Conservation (phyloP, 2,888 invertebrate genomes). For the Caenorhabditis afra region DNA sequence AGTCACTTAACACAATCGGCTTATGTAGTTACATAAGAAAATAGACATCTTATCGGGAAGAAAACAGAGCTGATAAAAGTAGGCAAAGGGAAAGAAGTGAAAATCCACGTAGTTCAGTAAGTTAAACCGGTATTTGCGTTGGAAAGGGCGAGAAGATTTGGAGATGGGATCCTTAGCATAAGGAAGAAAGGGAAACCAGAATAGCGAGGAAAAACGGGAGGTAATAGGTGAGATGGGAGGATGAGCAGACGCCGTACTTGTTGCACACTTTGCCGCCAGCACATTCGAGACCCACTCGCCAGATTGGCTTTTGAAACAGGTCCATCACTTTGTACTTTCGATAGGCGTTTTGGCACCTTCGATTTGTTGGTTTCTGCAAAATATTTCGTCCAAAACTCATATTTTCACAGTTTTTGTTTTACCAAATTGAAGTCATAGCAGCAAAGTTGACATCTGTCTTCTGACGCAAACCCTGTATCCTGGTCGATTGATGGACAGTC, state of each 20-base stretch:
- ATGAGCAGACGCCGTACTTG: slow-evolving; percentile 79
- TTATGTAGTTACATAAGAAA: slow-evolving; percentile 3
- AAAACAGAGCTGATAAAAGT: no score
- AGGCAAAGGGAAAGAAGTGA: slow-evolving; percentile 30
- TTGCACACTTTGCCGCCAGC: slow-evolving; percentile 79
- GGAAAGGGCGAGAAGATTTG: not conserved
- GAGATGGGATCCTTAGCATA: slow-evolving; percentile 18
- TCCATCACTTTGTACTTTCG: slow-evolving; percentile 77
- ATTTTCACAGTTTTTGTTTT: not conserved
- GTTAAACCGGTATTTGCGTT: slow-evolving; percentile 15
- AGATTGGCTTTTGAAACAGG: slow-evolving; percentile 73
- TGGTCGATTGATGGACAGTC: slow-evolving; percentile 80
- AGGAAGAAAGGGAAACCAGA: slow-evolving; percentile 30
- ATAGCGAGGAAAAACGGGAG: slow-evolving; percentile 46
- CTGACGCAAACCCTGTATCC: slow-evolving; percentile 80
- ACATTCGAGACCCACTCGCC: slow-evolving; percentile 79
- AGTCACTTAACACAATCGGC: slow-evolving; percentile 7
- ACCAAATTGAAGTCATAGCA: slow-evolving; percentile 80
- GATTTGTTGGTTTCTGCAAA: slow-evolving; percentile 77
- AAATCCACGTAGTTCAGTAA: slow-evolving; percentile 43
- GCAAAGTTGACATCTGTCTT: slow-evolving; percentile 80
- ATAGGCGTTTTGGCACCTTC: slow-evolving; percentile 79
- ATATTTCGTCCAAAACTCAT: no score
- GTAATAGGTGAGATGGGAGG: slow-evolving; percentile 52
- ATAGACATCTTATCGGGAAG: slow-evolving; percentile 6